These are phyloP conservation scores for Pachypeltis micranthus DNA, from an alignment of 1,140 invertebrate genomes.

Conservation along the genomic window DNA sequence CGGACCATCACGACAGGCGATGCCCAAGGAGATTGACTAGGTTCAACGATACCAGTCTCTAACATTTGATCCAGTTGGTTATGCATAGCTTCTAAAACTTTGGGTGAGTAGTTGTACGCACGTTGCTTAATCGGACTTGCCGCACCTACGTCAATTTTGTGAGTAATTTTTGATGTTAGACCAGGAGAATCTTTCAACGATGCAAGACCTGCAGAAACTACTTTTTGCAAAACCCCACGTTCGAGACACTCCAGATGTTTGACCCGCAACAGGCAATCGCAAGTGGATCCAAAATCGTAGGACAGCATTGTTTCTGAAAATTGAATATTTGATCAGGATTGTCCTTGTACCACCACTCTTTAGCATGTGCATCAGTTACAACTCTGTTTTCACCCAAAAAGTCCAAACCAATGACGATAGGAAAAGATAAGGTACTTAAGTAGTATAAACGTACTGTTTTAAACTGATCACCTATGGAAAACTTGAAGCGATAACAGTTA, in stretches of 20 bases:
- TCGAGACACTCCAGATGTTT: no score
- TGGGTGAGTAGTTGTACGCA: constrained; percentile 27
- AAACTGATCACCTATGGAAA: background rate
- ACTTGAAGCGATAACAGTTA: background rate
- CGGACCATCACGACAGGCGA: constrained; percentile 27
- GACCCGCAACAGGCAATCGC: background rate
- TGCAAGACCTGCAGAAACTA: no score
- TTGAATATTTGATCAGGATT: background rate
- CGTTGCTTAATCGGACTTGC: constrained; percentile 28
- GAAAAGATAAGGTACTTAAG: background rate
- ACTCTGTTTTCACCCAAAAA: background rate
- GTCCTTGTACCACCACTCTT: background rate
- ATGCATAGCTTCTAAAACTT: constrained; percentile 21
- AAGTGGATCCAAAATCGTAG: background rate
- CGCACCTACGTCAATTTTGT: constrained; percentile 30
- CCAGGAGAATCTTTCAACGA: no score
- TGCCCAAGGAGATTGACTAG: constrained; percentile 28
- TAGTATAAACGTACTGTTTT: background rate
- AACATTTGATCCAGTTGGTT: constrained; percentile 29
- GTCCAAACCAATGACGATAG: no score
- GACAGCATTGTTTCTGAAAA: background rate
- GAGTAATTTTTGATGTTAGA: no score
- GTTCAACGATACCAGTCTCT: constrained; percentile 26
- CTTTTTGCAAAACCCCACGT: no score
- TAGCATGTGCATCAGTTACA: background rate